These are phyloP conservation scores for Episyrphus balteatus DNA, from an alignment of 1,140 invertebrate species.

Conservation along the genomic window DNA sequence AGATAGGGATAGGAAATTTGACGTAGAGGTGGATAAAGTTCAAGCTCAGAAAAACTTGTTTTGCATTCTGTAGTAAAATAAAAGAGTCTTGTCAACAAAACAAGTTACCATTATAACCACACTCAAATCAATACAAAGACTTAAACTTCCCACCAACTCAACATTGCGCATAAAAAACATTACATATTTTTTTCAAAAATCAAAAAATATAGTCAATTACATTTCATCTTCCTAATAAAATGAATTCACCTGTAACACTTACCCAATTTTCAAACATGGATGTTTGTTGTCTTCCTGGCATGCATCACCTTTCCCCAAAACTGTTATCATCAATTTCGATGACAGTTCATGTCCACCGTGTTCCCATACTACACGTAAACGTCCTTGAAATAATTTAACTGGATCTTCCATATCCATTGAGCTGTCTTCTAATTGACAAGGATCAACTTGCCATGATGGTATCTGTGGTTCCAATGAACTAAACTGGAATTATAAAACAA, in stretches of 20 bases:
- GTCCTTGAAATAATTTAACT: conserved; percentile 29
- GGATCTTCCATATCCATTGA: conserved; percentile 31
- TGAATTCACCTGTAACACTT: background rate
- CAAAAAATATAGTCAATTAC: too few species aligned
- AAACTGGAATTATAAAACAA: conserved; percentile 19
- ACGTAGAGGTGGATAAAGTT: too few species aligned
- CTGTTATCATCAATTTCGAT: conserved; percentile 35
- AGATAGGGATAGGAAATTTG: too few species aligned
- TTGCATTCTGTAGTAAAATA: too few species aligned
- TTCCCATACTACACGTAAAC: conserved; percentile 30
- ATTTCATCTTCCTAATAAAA: background rate
- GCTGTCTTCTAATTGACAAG: conserved; percentile 30
- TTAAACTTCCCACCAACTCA: too few species aligned
- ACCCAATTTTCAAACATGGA: conserved; percentile 34
- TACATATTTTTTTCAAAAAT: too few species aligned
- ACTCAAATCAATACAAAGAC: too few species aligned
- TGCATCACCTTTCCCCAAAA: conserved; percentile 30
- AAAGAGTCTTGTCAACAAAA: too few species aligned
- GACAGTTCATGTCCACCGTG: conserved; percentile 20
- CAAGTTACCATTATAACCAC: too few species aligned
- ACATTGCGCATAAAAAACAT: too few species aligned
- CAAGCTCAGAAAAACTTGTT: too few species aligned
- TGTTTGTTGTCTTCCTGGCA: conserved; percentile 25
- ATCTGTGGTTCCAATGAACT: conserved; percentile 31
- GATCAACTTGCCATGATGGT: conserved; percentile 32